Conservation (phyloP, 2,888 invertebrate species). For the Torymus auratus region DNA sequence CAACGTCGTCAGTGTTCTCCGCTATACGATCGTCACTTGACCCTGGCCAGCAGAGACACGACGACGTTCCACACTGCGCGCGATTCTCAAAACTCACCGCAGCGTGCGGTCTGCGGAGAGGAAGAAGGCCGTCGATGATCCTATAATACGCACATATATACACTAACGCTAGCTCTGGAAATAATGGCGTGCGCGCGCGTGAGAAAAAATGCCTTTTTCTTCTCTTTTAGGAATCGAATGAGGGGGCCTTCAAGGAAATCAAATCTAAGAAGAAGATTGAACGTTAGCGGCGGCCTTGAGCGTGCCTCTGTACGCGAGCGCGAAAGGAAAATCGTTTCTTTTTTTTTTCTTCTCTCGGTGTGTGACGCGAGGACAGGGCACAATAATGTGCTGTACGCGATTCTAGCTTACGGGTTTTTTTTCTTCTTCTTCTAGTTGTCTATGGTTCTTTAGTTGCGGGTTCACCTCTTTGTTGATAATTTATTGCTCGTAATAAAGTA, state of each 20-base stretch:
- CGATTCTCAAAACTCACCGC: slow-evolving; percentile 4
- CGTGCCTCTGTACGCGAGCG: neutral
- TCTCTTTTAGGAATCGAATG: slow-evolving; percentile 43
- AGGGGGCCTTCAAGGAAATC: slow-evolving; percentile 55
- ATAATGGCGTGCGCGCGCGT: slow-evolving; percentile 12
- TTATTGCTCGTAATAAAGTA: slow-evolving; percentile 46
- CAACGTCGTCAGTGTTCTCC: slow-evolving; percentile 39
- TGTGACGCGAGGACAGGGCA: slow-evolving; percentile 22
- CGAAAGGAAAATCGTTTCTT: slow-evolving; percentile 54
- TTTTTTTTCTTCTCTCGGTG: neutral
- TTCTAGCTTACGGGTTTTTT: neutral
- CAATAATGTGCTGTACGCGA: no score
- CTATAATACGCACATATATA: neutral
- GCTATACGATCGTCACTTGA: neutral
- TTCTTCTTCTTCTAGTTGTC: slow-evolving; percentile 7
- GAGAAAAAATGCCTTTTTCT: slow-evolving; percentile 46
- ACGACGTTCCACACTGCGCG: neutral
- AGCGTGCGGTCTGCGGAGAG: neutral
- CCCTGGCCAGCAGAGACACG: slow-evolving; percentile 9
- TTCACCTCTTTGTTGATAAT: slow-evolving; percentile 25
- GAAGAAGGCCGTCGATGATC: no score
- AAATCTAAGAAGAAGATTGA: slow-evolving; percentile 58
- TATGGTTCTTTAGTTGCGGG: slow-evolving; percentile 1
- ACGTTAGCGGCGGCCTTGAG: slow-evolving; percentile 29
- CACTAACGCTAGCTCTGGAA: slow-evolving; percentile 8